Evolutionary conservation across 1,140 invertebrate species (phyloP), one percentile per base, ranked within the genome.

Genomic region (Pararge aegeria): DNA sequence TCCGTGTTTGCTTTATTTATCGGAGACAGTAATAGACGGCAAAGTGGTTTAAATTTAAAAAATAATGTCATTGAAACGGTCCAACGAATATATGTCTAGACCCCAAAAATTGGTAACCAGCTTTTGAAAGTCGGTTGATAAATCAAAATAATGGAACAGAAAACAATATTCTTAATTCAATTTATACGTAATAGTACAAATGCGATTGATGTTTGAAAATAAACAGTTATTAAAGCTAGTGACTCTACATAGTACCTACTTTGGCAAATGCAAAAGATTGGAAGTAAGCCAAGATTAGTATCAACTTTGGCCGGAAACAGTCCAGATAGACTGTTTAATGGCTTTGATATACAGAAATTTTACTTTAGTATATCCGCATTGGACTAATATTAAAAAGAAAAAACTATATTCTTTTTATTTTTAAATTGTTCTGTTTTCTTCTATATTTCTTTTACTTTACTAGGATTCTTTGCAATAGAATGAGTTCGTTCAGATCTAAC

Each of bases 231-330:
- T 20, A 46, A 46, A 46, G 18, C 13, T 42, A 48, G 55, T 30
- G 29, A 46, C 24, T 24, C 34, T 51, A 50, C 55, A n/a, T 20
- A 10, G 42, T 46, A 16, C 13, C 12, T 46, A 16, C 13, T 16
- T 46, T 46, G 42, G 18, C 42, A 46, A 57, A 40, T 15, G 46
- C 55, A 42, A 57, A 56, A 40, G 30, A 50, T 51, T 57, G 55
- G 55, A 57, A 27, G 21, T 1, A 10, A 57, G 46, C 55, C 55
- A 57, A 57, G 48, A 55, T 46, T 29, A 55, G 34, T 44, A 55
- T 55, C 53, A 46, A 38, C 18, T 46, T 40, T 38, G 27, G 55
- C 30, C 44, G 30, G 30, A 57, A 57, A 40, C 34, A 46, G 30
- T 37, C 9, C 55, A 50, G 42, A 50, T 37, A 38, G 20, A 38